Conservation (phyloP, 2,888 invertebrate genomes). For the Teleiodes luculella region DNA sequence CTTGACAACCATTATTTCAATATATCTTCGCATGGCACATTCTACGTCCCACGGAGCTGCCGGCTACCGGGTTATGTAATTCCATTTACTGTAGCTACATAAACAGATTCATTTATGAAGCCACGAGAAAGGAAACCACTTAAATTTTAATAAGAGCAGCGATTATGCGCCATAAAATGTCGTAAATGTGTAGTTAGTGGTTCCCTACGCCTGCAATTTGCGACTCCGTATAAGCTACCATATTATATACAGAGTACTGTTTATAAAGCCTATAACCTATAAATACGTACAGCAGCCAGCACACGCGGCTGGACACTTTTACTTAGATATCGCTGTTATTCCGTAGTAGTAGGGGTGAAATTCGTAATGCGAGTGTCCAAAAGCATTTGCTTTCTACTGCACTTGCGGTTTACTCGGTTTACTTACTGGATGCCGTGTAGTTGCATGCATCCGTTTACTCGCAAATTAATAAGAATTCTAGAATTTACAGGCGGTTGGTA, state of each 20-base stretch:
- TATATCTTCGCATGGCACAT: background rate
- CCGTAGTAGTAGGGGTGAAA: too few relatives aligned
- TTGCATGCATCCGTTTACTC: background rate
- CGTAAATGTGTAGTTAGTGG: conserved; percentile 71
- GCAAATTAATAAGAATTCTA: background rate
- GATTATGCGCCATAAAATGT: conserved; percentile 72
- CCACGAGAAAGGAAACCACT: conserved; percentile 64
- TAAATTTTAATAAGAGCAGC: conserved; percentile 75
- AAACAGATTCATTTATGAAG: conserved; percentile 48
- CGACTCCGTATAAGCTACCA: too few relatives aligned
- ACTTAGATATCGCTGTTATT: too few relatives aligned
- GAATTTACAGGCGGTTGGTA: too few relatives aligned
- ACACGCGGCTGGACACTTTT: too few relatives aligned
- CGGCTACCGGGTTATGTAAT: conserved; percentile 29
- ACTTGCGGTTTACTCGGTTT: too few relatives aligned
- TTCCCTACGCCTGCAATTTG: conserved; percentile 53
- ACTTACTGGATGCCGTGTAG: background rate
- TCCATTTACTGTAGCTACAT: conserved; percentile 34
- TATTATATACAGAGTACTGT: too few relatives aligned
- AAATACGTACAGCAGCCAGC: too few relatives aligned
- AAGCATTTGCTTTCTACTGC: too few relatives aligned
- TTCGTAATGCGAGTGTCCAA: too few relatives aligned
- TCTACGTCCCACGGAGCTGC: background rate
- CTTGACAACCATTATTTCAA: background rate
- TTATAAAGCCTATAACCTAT: conserved; percentile 2